A percentile compares a stretch with the other conserved stretches of the same genome.
phyloP scores from a whole-genome alignment of 2,113 vertebrate genomes.

The Orycteropus afer region DNA sequence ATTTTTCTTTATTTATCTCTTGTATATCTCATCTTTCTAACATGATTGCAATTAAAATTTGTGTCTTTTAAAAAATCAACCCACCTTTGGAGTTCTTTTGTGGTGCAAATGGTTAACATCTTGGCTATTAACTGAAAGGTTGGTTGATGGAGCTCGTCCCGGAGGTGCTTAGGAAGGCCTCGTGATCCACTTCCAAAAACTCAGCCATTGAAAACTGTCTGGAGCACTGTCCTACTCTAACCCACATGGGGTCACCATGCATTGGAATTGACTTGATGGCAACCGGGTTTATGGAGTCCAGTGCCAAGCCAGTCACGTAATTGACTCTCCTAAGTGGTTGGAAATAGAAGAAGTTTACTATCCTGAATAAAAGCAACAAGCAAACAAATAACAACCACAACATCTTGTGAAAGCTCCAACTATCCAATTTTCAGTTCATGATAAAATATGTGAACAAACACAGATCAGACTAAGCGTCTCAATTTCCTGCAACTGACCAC shows the following conservation, averaged over 20 bases:
- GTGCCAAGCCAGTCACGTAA: background rate
- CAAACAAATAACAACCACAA: background rate
- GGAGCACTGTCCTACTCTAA: background rate
- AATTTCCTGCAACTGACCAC: slow-evolving; percentile 23
- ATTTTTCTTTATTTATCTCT: background rate
- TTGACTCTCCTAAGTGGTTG: background rate
- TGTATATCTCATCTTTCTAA: background rate
- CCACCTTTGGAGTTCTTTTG: background rate
- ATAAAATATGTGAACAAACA: slow-evolving; percentile 27
- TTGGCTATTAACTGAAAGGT: background rate
- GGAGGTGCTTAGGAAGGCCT: background rate
- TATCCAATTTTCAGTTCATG: background rate
- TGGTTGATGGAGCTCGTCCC: background rate
- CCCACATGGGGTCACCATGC: background rate
- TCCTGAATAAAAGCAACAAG: background rate
- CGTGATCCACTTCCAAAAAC: background rate
- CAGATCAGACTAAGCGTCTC: background rate
- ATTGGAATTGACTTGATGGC: background rate
- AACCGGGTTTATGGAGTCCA: background rate
- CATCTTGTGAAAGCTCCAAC: background rate
- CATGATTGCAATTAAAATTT: background rate
- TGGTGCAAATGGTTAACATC: background rate
- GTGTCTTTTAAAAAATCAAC: background rate
- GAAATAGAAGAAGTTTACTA: background rate
- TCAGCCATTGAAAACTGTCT: background rate